Percentiles rank a stretch among this genome's conserved stretches.
These are phyloP conservation scores for Dicaeum eximium DNA, from an alignment of 2,113 vertebrate species.

Conservation along the genomic window DNA sequence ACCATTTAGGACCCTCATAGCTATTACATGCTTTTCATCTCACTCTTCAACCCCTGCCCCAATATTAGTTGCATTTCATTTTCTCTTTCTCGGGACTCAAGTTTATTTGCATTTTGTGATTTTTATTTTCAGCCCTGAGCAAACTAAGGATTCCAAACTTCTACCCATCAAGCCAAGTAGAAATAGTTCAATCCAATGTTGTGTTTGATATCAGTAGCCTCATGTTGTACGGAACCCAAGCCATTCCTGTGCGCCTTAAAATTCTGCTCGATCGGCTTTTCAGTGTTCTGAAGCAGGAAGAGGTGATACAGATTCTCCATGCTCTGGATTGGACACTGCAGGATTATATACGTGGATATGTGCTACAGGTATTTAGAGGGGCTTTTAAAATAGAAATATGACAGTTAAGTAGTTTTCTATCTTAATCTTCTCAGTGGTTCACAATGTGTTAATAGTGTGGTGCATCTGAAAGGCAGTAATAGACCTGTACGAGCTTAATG, in stretches of 20 bases:
- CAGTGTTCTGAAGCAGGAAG: conserved; percentile 94
- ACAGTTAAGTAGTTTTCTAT: neutral
- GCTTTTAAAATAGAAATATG: neutral
- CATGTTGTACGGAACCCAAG: conserved; percentile 96
- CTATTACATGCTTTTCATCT: neutral
- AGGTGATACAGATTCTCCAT: conserved; percentile 93
- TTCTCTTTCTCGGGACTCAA: neutral
- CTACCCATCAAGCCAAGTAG: conserved; percentile 92
- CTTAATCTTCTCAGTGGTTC: neutral
- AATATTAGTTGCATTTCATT: neutral
- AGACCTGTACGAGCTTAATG: neutral
- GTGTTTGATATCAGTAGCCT: conserved; percentile 98
- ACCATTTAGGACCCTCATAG: neutral
- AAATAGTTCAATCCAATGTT: conserved; percentile 96
- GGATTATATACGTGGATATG: conserved; percentile 97
- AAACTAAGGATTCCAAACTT: conserved; percentile 90
- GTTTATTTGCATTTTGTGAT: neutral
- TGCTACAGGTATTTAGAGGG: conserved; percentile 83
- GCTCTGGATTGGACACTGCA: conserved; percentile 96
- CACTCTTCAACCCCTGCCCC: neutral
- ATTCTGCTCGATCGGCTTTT: conserved; percentile 97
- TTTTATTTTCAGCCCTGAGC: conserved; percentile 84
- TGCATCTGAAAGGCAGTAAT: neutral
- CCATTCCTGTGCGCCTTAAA: conserved; percentile 93
- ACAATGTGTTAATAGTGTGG: neutral